A percentile compares a stretch with the other conserved stretches of the same genome.
These are phyloP conservation scores for Anneissia japonica DNA, from an alignment of 35 echinoderm and acorn worm genomes.

Conservation along the genomic window DNA sequence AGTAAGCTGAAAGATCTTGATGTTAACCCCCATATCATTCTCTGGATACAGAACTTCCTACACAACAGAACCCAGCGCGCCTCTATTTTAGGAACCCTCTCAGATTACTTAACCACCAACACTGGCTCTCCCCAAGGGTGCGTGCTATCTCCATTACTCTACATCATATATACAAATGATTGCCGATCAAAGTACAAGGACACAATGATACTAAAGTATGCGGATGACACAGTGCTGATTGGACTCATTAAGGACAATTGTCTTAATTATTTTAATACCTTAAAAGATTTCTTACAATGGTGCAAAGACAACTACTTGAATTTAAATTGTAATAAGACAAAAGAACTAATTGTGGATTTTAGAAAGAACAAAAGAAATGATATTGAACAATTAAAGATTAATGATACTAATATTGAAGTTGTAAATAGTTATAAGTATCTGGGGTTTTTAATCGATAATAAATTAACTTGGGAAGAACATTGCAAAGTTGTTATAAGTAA, in stretches of 20 bases:
- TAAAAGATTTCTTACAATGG: background rate
- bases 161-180: slow-evolving; percentile 25
- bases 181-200: background rate
- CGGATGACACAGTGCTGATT: slow-evolving; percentile 16
- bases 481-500: too few relatives aligned
- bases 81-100: background rate
- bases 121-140: slow-evolving; percentile 22
- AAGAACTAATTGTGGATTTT: slow-evolving; percentile 22
- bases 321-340: slow-evolving; percentile 10
- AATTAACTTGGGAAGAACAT: slow-evolving; percentile 15
- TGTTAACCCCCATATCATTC: background rate
- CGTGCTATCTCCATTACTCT: slow-evolving; percentile 7
- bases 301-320: slow-evolving; percentile 6
- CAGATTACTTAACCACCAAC: slow-evolving; percentile 6
- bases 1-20: background rate
- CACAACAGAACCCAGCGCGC: background rate
- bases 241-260: slow-evolving; percentile 7
- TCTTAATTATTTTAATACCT: background rate
- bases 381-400: background rate
- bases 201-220: slow-evolving; percentile 3
- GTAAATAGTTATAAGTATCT: background rate
- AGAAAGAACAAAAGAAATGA: background rate
- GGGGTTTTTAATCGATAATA: slow-evolving; percentile 3
- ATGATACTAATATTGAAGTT: slow-evolving; percentile 4
- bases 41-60: slow-evolving; percentile 12